Evolutionary conservation across 2,888 invertebrate species (phyloP).

Genomic region (Galeruca laticollis): DNA sequence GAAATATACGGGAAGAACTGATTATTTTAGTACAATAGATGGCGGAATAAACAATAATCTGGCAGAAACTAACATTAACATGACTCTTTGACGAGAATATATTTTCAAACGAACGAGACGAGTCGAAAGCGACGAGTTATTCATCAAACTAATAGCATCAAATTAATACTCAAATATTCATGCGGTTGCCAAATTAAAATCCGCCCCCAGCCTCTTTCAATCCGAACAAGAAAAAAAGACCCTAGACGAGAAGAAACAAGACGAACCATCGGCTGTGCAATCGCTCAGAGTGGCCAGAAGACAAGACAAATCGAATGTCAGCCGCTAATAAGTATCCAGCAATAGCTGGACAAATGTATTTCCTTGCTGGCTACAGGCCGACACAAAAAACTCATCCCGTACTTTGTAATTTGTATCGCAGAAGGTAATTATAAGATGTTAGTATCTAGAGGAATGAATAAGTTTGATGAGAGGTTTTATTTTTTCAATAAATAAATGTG

Average conservation of each 20-base stretch:
- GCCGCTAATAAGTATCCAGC: slow-evolving; percentile 69
- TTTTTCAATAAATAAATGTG: slow-evolving; percentile 58
- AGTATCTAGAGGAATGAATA: slow-evolving; percentile 55
- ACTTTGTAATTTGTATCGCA: slow-evolving; percentile 68
- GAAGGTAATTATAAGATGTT: slow-evolving; percentile 65
- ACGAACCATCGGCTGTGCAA: slow-evolving; percentile 55
- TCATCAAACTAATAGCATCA: slow-evolving; percentile 59
- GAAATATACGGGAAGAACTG: neutral
- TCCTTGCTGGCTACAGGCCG: slow-evolving; percentile 64
- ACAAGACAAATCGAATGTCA: slow-evolving; percentile 71
- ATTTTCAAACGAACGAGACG: slow-evolving; percentile 12
- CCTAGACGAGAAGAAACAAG: slow-evolving; percentile 46
- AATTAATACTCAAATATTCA: slow-evolving; percentile 63
- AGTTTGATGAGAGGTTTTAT: slow-evolving; percentile 60
- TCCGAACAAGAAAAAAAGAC: slow-evolving; percentile 46
- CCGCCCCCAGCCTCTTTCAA: slow-evolving; percentile 56
- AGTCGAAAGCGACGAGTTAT: slow-evolving; percentile 39
- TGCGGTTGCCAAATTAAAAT: slow-evolving; percentile 64
- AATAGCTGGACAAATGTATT: slow-evolving; percentile 68
- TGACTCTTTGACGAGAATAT: slow-evolving; percentile 23
- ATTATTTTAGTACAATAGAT: neutral
- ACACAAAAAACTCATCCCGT: slow-evolving; percentile 66
- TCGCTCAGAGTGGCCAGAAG: slow-evolving; percentile 64
- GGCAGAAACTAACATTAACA: neutral
- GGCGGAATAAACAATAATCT: neutral